phyloP scores from a whole-genome alignment of 2,797 vertebrate species.

The Karalla daura region DNA sequence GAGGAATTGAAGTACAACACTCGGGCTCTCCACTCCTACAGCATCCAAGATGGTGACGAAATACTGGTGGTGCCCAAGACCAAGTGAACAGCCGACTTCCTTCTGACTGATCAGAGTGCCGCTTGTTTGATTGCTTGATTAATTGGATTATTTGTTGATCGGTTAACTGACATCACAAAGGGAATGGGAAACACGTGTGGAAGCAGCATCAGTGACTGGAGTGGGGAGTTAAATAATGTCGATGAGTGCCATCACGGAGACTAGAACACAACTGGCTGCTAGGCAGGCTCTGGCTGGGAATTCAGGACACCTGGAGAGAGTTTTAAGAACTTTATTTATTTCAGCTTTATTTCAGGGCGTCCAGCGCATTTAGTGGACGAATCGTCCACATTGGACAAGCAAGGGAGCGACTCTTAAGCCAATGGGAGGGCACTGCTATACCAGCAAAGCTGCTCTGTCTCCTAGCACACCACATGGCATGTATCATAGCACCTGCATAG shows the following conservation, averaged over 20 bases:
- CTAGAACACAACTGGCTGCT: slow-evolving; percentile 31
- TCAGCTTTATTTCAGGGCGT: slow-evolving; percentile 57
- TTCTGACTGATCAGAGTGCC: slow-evolving; percentile 8
- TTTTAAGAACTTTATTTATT: slow-evolving; percentile 45
- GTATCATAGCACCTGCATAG: slow-evolving; percentile 50
- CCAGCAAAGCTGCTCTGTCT: slow-evolving; percentile 48
- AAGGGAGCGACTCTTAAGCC: slow-evolving; percentile 30
- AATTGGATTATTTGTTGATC: slow-evolving; percentile 44
- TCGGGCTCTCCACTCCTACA: slow-evolving; percentile 93
- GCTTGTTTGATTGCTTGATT: slow-evolving; percentile 29
- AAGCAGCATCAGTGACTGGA: slow-evolving; percentile 19
- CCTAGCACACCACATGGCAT: slow-evolving; percentile 30
- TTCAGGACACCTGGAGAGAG: slow-evolving; percentile 12
- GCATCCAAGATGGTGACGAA: slow-evolving; percentile 95
- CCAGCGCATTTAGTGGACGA: slow-evolving; percentile 20
- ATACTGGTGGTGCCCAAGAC: slow-evolving; percentile 93
- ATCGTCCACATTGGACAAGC: slow-evolving; percentile 20
- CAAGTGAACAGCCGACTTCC: slow-evolving; percentile 60
- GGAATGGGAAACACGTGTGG: slow-evolving; percentile 19
- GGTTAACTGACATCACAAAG: slow-evolving; percentile 39
- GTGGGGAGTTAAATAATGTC: slow-evolving; percentile 11
- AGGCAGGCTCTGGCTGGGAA: slow-evolving; percentile 30
- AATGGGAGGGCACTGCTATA: slow-evolving; percentile 26
- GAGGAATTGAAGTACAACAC: slow-evolving; percentile 97
- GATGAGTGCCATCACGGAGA: slow-evolving; percentile 10